Percentiles rank a stretch among this genome's conserved stretches.
These are phyloP conservation scores for Lethenteron reissneri DNA, from an alignment of 2,113 vertebrate genomes.

Conservation along the genomic window DNA sequence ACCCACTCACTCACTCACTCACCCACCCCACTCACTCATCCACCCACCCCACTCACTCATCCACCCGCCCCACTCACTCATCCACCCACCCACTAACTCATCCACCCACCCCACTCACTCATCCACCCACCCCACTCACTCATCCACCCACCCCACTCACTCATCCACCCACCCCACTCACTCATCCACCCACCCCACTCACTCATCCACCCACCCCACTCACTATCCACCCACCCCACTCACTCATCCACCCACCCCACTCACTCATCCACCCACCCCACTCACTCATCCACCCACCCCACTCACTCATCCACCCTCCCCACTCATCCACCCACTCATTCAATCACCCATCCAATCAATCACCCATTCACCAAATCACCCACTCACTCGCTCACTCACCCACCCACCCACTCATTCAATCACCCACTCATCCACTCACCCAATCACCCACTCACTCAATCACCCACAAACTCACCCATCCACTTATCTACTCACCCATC, in stretches of 20 bases:
- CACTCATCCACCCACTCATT: neutral
- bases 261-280: neutral
- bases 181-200: neutral
- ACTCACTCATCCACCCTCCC: neutral
- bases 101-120: neutral
- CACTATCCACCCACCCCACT: neutral
- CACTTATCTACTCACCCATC: neutral
- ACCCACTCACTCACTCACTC: no score
- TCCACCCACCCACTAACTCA: neutral
- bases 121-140: neutral
- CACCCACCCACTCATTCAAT: neutral
- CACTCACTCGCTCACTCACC: neutral
- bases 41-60: neutral
- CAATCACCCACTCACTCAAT: neutral
- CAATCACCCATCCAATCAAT: no score
- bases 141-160: neutral
- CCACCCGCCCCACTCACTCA: neutral
- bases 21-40: no score
- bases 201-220: neutral
- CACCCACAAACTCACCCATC: neutral
- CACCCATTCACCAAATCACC: neutral
- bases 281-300: neutral
- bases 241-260: neutral
- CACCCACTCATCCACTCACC: neutral
- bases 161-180: neutral